A percentile compares a stretch with the other conserved stretches of the same genome.
Conservation (phyloP, 2,113 vertebrate genomes). For the Gymnogyps californianus region DNA sequence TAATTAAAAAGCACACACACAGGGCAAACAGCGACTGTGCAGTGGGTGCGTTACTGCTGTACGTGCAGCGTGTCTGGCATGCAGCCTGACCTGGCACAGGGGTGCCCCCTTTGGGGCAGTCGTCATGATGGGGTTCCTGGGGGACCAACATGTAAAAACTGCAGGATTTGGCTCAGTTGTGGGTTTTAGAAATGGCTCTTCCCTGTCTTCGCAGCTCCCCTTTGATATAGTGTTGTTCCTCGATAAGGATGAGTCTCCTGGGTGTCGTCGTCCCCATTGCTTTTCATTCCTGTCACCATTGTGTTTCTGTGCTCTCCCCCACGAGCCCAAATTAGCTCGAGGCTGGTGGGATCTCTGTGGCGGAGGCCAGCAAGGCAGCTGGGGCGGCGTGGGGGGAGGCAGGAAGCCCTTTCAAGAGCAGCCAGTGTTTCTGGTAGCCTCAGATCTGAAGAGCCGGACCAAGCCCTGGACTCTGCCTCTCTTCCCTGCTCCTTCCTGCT, state of each 20-base stretch:
- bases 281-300: slow-evolving; percentile 6
- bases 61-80: accelerated
- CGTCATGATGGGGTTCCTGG: not conserved
- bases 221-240: not conserved
- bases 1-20: not conserved
- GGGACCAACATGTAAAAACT: not conserved
- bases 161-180: not conserved
- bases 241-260: slow-evolving; percentile 26
- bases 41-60: not conserved
- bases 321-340: not conserved
- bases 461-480: not conserved
- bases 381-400: not conserved
- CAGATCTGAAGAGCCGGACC: not conserved
- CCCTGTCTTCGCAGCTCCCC: not conserved
- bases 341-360: not conserved
- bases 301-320: not conserved
- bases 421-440: not conserved
- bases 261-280: not conserved
- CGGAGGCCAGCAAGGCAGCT: not conserved
- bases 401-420: slow-evolving; percentile 49
- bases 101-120: not conserved
- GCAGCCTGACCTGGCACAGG: not conserved
- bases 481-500: slow-evolving; percentile 10
- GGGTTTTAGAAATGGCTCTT: not conserved
- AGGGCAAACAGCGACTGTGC: not conserved